A percentile compares a stretch with the other conserved stretches of the same genome.
Conservation (phyloP, 1,140 invertebrate genomes). For the Mycetomoellerius zeteki region DNA sequence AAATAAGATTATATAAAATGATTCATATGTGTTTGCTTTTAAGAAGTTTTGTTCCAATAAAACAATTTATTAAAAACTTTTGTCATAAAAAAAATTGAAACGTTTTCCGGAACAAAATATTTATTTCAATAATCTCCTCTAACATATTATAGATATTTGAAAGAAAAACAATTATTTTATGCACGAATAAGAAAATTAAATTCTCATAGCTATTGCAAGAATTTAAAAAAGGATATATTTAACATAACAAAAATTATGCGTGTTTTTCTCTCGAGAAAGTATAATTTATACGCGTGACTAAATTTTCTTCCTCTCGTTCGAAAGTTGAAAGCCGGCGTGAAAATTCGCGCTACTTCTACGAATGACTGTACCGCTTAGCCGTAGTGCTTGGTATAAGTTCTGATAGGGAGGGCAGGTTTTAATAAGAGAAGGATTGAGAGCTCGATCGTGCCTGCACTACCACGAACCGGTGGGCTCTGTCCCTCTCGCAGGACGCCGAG, state of each 20-base stretch:
- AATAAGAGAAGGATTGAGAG: conserved; percentile 86
- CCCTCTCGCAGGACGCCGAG: conserved; percentile 76
- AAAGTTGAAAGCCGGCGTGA: neutral
- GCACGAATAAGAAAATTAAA: neutral
- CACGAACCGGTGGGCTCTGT: conserved; percentile 73
- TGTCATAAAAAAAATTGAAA: neutral
- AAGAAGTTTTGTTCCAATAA: neutral
- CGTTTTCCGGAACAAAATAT: neutral
- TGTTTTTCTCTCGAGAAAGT: neutral
- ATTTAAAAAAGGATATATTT: neutral
- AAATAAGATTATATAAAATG: neutral
- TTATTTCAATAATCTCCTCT: neutral
- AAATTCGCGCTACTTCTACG: conserved; percentile 70
- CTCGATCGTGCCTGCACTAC: conserved; percentile 76
- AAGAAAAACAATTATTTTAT: neutral
- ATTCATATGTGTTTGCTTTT: neutral
- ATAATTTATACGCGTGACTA: neutral
- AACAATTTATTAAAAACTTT: neutral
- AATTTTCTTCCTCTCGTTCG: neutral
- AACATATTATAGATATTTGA: neutral
- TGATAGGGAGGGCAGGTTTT: conserved; percentile 86
- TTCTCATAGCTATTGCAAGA: neutral
- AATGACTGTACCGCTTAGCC: conserved; percentile 78
- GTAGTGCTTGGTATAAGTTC: conserved; percentile 80
- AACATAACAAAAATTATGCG: neutral